phyloP scores from a whole-genome alignment of 2,888 invertebrate genomes.

The Synergus gifuensis region DNA sequence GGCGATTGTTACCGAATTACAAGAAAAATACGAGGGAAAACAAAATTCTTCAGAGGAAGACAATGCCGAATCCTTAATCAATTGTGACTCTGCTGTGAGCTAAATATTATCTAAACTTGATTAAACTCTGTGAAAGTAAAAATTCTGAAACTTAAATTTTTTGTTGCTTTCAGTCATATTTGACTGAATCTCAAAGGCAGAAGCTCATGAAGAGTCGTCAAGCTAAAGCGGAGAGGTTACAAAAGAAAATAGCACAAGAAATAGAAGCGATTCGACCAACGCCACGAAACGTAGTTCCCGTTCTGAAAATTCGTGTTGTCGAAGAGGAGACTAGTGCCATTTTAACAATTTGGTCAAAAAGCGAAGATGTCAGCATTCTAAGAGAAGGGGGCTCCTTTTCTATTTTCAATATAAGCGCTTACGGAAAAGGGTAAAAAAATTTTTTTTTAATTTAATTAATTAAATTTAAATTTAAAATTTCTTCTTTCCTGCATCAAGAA shows the following conservation, averaged over 20 bases:
- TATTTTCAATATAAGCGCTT: conserved; percentile 81
- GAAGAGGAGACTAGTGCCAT: conserved; percentile 77
- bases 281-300: conserved; percentile 75
- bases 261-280: conserved; percentile 67
- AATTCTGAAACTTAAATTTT: not conserved
- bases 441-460: not conserved
- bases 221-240: conserved; percentile 63
- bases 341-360: conserved; percentile 86
- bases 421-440: conserved; percentile 76
- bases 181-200: conserved; percentile 77
- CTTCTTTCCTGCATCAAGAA: conserved; percentile 8
- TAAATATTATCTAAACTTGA: not conserved
- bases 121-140: not conserved
- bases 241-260: conserved; percentile 65
- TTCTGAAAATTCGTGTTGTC: conserved; percentile 78
- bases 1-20: conserved; percentile 64
- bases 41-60: conserved; percentile 48
- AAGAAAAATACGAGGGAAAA: conserved; percentile 61
- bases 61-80: conserved; percentile 32
- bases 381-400: conserved; percentile 83
- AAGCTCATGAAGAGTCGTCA: conserved; percentile 75
- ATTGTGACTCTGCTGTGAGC: conserved; percentile 40
- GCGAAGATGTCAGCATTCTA: conserved; percentile 80
- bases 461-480: not conserved
- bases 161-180: conserved; percentile 74